Percentiles rank a stretch among this genome's conserved stretches.
These are phyloP conservation scores for Leptinotarsa defecta DNA, from an alignment of 1,140 invertebrate species.

Conservation along the genomic window DNA sequence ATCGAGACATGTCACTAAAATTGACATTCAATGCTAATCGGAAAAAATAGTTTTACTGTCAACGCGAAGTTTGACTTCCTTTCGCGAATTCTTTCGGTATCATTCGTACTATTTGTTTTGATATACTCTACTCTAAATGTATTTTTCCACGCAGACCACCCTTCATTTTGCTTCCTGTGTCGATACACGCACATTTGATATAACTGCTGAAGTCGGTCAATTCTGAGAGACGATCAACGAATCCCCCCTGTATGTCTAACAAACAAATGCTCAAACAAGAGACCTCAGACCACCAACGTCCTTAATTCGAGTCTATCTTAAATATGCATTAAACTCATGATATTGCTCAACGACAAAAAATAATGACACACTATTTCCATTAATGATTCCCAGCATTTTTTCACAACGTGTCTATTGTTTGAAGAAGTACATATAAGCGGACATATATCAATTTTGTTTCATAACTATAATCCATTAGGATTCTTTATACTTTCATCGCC, in stretches of 20 bases:
- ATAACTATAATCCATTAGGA: constrained; percentile 7
- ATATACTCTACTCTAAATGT: no score
- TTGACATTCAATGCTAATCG: no score
- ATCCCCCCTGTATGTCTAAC: background rate
- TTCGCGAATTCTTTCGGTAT: no score
- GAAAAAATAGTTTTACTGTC: no score
- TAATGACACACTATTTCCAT: background rate
- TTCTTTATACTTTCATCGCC: constrained; percentile 1
- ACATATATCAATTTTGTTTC: background rate
- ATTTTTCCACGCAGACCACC: no score
- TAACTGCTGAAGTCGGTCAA: no score
- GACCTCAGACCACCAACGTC: background rate
- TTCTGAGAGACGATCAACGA: background rate
- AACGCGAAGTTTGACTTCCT: no score
- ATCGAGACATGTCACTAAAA: no score
- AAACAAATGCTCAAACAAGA: background rate
- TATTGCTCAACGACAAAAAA: constrained; percentile 6
- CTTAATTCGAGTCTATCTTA: background rate
- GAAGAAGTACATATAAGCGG: background rate
- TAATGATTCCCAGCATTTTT: background rate
- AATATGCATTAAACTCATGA: constrained; percentile 3
- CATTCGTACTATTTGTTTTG: no score
- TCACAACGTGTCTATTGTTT: background rate
- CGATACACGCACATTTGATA: no score
- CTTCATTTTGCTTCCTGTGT: no score